Conservation (phyloP, 2,797 vertebrate species). For the Gadopsis marmoratus region DNA sequence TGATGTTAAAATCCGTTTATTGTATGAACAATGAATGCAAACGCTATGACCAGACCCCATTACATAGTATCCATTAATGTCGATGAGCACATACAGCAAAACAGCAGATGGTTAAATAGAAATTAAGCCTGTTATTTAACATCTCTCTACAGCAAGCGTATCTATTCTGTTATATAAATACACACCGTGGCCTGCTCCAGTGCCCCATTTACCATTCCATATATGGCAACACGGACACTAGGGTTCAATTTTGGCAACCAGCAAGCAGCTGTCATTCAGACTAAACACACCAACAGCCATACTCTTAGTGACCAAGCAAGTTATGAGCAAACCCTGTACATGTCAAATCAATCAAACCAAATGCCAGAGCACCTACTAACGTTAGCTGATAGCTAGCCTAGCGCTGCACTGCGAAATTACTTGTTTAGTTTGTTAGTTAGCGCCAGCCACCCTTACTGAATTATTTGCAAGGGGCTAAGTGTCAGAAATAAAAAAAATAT, state of each 20-base stretch:
- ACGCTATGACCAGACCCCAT: background rate
- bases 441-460: background rate
- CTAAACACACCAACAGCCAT: slow-evolving; percentile 59
- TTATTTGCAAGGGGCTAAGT: background rate
- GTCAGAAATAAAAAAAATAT: background rate
- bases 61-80: background rate
- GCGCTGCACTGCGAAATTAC: slow-evolving; percentile 1
- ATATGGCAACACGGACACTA: slow-evolving; percentile 86
- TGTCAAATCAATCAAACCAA: slow-evolving; percentile 15
- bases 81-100: slow-evolving; percentile 5
- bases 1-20: background rate
- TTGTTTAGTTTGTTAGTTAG: background rate
- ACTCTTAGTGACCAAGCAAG: slow-evolving; percentile 12
- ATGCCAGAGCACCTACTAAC: slow-evolving; percentile 3
- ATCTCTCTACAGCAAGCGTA: slow-evolving; percentile 65
- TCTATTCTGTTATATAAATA: slow-evolving; percentile 89
- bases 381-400: slow-evolving; percentile 31
- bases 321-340: slow-evolving; percentile 10
- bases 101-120: slow-evolving; percentile 43
- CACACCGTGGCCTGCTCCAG: slow-evolving; percentile 84
- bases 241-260: slow-evolving; percentile 86
- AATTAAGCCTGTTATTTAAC: slow-evolving; percentile 67
- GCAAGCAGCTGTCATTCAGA: slow-evolving; percentile 82
- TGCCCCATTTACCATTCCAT: slow-evolving; percentile 87
- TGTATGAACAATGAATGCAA: background rate